Conservation (phyloP, 2,797 vertebrate species). For the Hypotaenidia okinawae region DNA sequence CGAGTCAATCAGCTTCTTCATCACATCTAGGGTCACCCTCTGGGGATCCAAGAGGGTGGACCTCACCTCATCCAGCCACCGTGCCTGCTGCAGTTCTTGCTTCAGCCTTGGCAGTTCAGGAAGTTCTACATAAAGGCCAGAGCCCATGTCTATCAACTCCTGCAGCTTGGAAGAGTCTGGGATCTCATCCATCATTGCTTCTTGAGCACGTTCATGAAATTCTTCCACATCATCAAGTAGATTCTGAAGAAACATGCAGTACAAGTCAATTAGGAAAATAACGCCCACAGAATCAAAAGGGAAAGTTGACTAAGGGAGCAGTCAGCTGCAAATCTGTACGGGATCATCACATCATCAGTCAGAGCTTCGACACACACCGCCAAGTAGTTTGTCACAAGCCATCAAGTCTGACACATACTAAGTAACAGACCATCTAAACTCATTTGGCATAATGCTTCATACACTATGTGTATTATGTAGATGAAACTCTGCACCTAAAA, state of each 20-base stretch:
- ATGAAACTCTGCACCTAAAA: background rate
- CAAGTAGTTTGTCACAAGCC: background rate
- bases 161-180: conserved; percentile 96
- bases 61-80: conserved; percentile 97
- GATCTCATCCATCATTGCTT: conserved; percentile 90
- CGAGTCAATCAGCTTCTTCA: conserved; percentile 97
- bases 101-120: conserved; percentile 93
- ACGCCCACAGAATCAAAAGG: background rate
- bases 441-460: background rate
- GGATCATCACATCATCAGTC: background rate
- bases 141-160: conserved; percentile 91
- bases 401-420: background rate
- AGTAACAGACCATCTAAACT: background rate
- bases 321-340: background rate
- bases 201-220: conserved; percentile 95
- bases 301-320: background rate
- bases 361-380: background rate
- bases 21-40: conserved; percentile 93
- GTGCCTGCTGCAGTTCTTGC: conserved; percentile 95
- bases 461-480: background rate
- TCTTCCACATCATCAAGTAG: conserved; percentile 96
- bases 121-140: conserved; percentile 93
- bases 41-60: conserved; percentile 91
- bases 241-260: conserved; percentile 80
- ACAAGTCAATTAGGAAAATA: background rate